Conservation (phyloP, 1,140 invertebrate species). For the Idris sp. region DNA sequence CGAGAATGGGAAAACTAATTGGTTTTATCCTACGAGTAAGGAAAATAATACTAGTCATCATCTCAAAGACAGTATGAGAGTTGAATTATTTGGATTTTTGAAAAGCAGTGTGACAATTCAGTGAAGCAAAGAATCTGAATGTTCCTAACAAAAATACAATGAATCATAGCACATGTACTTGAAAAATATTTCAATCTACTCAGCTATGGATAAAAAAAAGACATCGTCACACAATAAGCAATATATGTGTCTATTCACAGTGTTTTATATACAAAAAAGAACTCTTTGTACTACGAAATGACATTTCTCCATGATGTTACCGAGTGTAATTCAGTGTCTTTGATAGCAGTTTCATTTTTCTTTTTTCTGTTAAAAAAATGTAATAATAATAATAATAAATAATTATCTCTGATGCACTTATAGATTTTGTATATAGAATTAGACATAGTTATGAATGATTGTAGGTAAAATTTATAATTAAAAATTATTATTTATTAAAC, state of each 20-base stretch:
- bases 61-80: conserved; percentile 19
- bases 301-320: conserved; percentile 32
- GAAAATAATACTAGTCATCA: conserved; percentile 16
- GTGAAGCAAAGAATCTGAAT: conserved; percentile 21
- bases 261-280: conserved; percentile 33
- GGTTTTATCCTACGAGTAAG: too few relatives aligned
- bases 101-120: conserved; percentile 26
- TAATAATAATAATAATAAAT: too few relatives aligned
- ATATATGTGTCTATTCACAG: conserved; percentile 36
- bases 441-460: too few relatives aligned
- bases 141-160: conserved; percentile 59
- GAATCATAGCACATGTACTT: conserved; percentile 48
- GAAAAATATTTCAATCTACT: conserved; percentile 26
- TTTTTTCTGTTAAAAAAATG: too few relatives aligned
- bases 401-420: not conserved
- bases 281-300: conserved; percentile 32
- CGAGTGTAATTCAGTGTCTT: not conserved
- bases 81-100: conserved; percentile 43
- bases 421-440: conserved; percentile 1
- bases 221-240: conserved; percentile 43
- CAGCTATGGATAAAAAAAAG: conserved; percentile 19
- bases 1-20: too few relatives aligned
- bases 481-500: too few relatives aligned
- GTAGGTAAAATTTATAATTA: not conserved
- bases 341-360: conserved; percentile 2